A percentile compares a stretch with the other conserved stretches of the same genome.
phyloP scores from a whole-genome alignment of 2,113 vertebrate genomes.

The Mionectes macconnelli region DNA sequence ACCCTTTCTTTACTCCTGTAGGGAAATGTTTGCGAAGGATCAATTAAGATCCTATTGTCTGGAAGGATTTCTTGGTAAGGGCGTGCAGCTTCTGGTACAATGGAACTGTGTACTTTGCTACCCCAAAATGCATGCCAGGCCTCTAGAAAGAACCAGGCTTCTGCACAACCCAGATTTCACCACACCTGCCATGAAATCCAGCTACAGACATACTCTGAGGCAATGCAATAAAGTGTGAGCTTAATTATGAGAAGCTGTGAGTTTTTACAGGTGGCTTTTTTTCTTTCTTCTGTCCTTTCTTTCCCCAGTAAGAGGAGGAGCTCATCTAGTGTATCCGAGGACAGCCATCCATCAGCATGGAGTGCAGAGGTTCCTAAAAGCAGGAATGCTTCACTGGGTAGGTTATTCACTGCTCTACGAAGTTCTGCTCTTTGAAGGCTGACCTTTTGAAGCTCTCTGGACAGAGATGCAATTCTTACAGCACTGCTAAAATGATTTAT shows the following conservation, averaged over 20 bases:
- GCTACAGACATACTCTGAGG: background rate
- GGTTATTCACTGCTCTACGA: background rate
- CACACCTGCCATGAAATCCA: background rate
- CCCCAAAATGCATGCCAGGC: background rate
- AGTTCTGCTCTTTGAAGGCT: conserved; percentile 22
- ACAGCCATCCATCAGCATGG: conserved; percentile 41
- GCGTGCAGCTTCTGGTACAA: background rate
- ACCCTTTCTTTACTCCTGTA: background rate
- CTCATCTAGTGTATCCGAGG: conserved; percentile 37
- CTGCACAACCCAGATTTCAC: background rate
- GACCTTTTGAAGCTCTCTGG: background rate
- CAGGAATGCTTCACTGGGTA: conserved; percentile 59
- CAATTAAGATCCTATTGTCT: background rate
- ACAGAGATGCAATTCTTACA: background rate
- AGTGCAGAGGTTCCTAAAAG: conserved; percentile 40
- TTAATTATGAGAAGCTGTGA: background rate
- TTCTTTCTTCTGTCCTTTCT: background rate
- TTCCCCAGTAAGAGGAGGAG: conserved; percentile 30
- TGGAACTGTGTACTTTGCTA: background rate
- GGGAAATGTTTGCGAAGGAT: background rate
- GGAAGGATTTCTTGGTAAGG: background rate
- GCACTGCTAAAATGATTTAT: background rate
- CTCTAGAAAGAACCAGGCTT: background rate
- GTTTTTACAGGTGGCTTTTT: conserved; percentile 11
- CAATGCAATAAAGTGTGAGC: background rate